Conservation (phyloP, 2,888 invertebrate species). For the Xestia rhomboidea region DNA sequence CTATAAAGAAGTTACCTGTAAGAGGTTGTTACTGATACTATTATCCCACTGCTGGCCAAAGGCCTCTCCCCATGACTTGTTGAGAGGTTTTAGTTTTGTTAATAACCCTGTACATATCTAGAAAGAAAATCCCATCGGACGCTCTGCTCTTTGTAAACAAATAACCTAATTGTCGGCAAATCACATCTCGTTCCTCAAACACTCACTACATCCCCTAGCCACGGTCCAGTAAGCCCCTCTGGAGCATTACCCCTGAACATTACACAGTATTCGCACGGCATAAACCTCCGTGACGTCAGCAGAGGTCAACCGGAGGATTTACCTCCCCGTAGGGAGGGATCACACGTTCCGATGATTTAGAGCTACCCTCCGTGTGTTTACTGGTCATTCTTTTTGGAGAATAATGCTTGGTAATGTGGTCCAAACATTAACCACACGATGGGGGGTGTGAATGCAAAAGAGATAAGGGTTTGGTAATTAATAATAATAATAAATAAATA, state of each 20-base stretch:
- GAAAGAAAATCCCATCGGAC: neutral
- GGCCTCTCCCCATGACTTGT: no score
- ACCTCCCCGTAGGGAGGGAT: constrained; percentile 55
- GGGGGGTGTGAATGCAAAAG: neutral
- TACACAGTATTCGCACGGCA: constrained; percentile 46
- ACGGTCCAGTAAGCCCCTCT: neutral
- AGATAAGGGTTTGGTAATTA: neutral
- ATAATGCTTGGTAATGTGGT: constrained; percentile 1
- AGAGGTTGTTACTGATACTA: no score
- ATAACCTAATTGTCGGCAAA: constrained; percentile 9
- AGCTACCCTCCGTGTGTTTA: constrained; percentile 37
- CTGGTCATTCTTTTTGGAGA: constrained; percentile 37
- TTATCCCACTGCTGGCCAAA: no score
- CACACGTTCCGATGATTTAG: constrained; percentile 63
- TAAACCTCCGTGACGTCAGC: constrained; percentile 58
- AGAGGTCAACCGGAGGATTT: constrained; percentile 44
- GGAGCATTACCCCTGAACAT: constrained; percentile 32
- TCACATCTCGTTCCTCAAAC: neutral
- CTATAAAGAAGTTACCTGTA: no score
- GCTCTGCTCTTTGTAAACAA: neutral
- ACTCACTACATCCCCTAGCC: neutral
- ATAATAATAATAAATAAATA: no score
- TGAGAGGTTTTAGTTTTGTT: no score
- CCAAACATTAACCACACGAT: no score
- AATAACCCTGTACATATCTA: neutral